These are phyloP conservation scores for Halcyon leucocephala DNA, from an alignment of 2,797 vertebrate species.

Conservation along the genomic window DNA sequence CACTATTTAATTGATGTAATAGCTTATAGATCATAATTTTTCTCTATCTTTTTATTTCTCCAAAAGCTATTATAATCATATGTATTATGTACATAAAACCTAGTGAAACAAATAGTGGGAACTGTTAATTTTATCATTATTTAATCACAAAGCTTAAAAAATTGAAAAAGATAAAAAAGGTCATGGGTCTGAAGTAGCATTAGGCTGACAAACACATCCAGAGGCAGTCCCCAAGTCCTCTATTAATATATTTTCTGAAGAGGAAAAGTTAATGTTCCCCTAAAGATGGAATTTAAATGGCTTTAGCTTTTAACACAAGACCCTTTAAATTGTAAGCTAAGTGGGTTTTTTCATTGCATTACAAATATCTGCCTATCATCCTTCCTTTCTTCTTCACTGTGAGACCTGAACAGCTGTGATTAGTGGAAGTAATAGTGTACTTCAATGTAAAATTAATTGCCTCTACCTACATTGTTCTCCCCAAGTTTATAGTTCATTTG, in stretches of 20 bases:
- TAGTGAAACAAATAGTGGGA: background rate
- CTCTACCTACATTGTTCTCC: conserved; percentile 25
- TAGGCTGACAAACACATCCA: background rate
- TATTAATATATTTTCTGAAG: conserved; percentile 34
- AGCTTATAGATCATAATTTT: background rate
- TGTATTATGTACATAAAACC: background rate
- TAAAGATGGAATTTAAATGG: conserved; percentile 66
- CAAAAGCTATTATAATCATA: background rate
- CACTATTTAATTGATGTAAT: background rate
- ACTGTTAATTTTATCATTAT: background rate
- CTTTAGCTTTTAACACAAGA: conserved; percentile 50
- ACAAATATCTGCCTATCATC: conserved; percentile 48
- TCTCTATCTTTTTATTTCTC: background rate
- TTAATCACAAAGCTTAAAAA: background rate
- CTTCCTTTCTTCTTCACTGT: conserved; percentile 9
- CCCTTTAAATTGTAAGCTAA: conserved; percentile 48
- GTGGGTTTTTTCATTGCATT: conserved; percentile 36
- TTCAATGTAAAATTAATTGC: conserved; percentile 66
- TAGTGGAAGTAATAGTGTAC: conserved; percentile 42
- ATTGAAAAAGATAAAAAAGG: rapidly evolving
- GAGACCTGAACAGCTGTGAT: conserved; percentile 64
- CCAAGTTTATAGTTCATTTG: conserved; percentile 49
- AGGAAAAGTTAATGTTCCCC: conserved; percentile 36
- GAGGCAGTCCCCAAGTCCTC: conserved; percentile 14
- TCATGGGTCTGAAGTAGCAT: background rate